Conservation (phyloP, 2,888 invertebrate genomes). For the Cataglyphis rosenhaueri region DNA sequence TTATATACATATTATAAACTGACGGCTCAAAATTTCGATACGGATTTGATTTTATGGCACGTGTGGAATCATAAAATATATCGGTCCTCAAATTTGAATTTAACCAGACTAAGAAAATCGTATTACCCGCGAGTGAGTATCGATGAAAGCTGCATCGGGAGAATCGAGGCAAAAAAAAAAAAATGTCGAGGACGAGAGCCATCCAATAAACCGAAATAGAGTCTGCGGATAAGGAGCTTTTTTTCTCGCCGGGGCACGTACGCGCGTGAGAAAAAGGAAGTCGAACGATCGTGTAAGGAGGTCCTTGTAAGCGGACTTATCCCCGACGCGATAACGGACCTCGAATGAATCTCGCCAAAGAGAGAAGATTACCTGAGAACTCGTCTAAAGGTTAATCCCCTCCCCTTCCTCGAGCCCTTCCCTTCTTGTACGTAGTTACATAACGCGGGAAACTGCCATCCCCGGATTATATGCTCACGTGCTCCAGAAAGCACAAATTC, state of each 20-base stretch:
- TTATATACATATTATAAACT: too few relatives aligned
- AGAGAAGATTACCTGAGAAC: conserved; percentile 70
- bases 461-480: conserved; percentile 63
- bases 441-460: conserved; percentile 52
- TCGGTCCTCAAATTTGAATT: neutral
- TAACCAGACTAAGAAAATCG: conserved; percentile 2
- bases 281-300: conserved; percentile 57
- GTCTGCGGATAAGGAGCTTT: conserved; percentile 62
- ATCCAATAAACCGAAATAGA: conserved; percentile 71
- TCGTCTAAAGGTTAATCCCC: conserved; percentile 68
- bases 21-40: neutral
- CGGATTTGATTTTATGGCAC: neutral
- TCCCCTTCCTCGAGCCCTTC: conserved; percentile 49
- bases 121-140: conserved; percentile 14
- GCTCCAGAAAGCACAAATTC: conserved; percentile 46
- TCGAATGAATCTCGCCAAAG: conserved; percentile 63
- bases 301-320: conserved; percentile 61
- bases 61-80: neutral
- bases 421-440: conserved; percentile 67
- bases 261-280: conserved; percentile 54
- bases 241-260: conserved; percentile 51
- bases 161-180: conserved; percentile 21
- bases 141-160: conserved; percentile 47
- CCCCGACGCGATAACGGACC: conserved; percentile 64
- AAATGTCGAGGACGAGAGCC: conserved; percentile 16